Evolutionary conservation across 2,888 invertebrate genomes (phyloP), one percentile per base, ranked within the genome.

Genomic region (Stenichneumon culpator): DNA sequence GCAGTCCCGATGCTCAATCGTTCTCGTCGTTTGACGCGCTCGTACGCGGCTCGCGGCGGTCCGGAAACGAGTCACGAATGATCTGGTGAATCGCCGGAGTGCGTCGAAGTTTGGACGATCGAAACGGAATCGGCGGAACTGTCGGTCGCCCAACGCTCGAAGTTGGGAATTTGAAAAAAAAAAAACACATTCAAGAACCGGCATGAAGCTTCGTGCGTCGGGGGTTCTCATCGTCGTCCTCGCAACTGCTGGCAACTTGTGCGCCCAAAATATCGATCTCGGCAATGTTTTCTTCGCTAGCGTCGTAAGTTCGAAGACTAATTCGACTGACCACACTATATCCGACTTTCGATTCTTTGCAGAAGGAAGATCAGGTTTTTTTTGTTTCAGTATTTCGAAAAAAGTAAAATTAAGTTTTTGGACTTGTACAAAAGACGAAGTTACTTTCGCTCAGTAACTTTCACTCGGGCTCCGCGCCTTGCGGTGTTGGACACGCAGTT

Each of bases 241-340:
- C n/a, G 75, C 77, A 22, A 73, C 52, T 14, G 52, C 74, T 36
- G 69, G 65, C 32, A 79, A 79, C 44, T 79, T 80, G 50, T 44
- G 36, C 19, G 85, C 85, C 82, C 75, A 85, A 80, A 70, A 85
- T 73, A 70, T 80, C 60, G 89, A 91, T 74, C 83, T 92, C 25
- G 93, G 93, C 67, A 89, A 83, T 47, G 85, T 93, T 19, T 82
- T 94, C 67, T 93, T 94, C 68, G 91, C 92, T 3, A 93, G 92
- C 86, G 75, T 94, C n/a, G 94, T 94, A 86, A 93, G 93, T 92
- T 85, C 16, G 78, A 77, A 70, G 1, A 32, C 25, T 36, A 32
- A 60, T 52, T 16, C 9, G 11, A 44, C n/a, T n/a, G 7, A 69
- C 11, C 22, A 6, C 25, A 19, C 7, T 36, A 7, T 36, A 25